Evolutionary conservation across 2,888 invertebrate genomes (phyloP).

Genomic region (Lysandra bellargus): DNA sequence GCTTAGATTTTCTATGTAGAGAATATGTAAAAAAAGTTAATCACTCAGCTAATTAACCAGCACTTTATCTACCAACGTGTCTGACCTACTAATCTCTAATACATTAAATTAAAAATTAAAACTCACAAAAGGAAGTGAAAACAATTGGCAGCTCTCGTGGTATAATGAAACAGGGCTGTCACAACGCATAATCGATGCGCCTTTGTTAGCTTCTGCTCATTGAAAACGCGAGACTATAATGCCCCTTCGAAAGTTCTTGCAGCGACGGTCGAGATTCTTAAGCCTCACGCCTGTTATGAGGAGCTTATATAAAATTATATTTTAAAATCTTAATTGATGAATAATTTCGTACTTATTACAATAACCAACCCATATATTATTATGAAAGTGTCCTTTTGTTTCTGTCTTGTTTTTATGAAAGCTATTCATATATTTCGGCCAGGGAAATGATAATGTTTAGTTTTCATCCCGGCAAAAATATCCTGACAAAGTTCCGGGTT

Average conservation of each 20-base stretch:
- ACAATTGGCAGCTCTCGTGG: background rate
- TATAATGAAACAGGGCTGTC: constrained; percentile 19
- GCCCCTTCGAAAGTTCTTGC: constrained; percentile 5
- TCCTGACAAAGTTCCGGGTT: too few relatives aligned
- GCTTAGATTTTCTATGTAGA: too few relatives aligned
- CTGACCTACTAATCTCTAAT: background rate
- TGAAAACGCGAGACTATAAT: constrained; percentile 20
- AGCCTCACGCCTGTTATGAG: constrained; percentile 2
- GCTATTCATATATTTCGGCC: too few relatives aligned
- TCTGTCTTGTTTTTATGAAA: too few relatives aligned
- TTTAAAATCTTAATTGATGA: background rate
- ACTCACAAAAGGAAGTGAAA: background rate
- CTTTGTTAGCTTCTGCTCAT: constrained; percentile 19
- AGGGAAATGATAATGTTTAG: too few relatives aligned
- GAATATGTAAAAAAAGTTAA: background rate
- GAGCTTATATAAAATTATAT: background rate
- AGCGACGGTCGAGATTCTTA: constrained; percentile 2
- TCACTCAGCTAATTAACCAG: too few relatives aligned
- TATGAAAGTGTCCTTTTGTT: too few relatives aligned
- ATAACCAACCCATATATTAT: too few relatives aligned
- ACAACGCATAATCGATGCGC: constrained; percentile 21
- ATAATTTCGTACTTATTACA: background rate
- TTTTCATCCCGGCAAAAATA: too few relatives aligned
- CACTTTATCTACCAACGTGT: background rate
- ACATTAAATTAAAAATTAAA: background rate